phyloP scores from a whole-genome alignment of 2,888 invertebrate species.

The Leptinotarsa tumamoca region DNA sequence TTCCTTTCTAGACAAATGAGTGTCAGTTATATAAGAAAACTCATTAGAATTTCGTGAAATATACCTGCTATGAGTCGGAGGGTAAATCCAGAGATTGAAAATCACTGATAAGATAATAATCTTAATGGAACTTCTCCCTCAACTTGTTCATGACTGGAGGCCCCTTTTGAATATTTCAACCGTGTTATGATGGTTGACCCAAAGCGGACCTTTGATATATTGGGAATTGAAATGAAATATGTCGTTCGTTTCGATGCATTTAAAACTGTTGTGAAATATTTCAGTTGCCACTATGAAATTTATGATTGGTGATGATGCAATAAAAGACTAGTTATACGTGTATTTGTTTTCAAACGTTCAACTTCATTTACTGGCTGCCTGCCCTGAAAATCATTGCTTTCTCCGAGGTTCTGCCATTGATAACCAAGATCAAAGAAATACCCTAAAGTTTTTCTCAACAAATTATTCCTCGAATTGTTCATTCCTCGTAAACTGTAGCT shows the following conservation, averaged over 20 bases:
- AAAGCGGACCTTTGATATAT: too few relatives aligned
- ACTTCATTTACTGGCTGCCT: too few relatives aligned
- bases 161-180: too few relatives aligned
- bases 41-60: slow-evolving; percentile 1
- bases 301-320: too few relatives aligned
- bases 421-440: not conserved
- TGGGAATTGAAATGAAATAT: too few relatives aligned
- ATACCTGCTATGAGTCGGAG: not conserved
- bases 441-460: not conserved
- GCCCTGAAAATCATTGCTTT: not conserved
- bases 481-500: slow-evolving; percentile 2
- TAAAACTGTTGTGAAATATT: too few relatives aligned
- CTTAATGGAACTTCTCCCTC: slow-evolving; percentile 28
- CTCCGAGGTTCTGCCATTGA: not conserved
- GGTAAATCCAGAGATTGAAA: slow-evolving; percentile 18
- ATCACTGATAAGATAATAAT: slow-evolving; percentile 30
- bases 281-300: too few relatives aligned
- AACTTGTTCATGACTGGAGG: not conserved
- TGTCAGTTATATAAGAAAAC: not conserved
- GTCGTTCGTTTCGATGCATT: too few relatives aligned
- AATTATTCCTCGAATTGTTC: slow-evolving; percentile 12
- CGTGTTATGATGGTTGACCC: too few relatives aligned
- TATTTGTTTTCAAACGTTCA: too few relatives aligned
- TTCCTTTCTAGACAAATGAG: not conserved
- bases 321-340: too few relatives aligned